These are phyloP conservation scores for Leptinotarsa haldemani DNA, from an alignment of 2,888 invertebrate genomes.

Conservation along the genomic window DNA sequence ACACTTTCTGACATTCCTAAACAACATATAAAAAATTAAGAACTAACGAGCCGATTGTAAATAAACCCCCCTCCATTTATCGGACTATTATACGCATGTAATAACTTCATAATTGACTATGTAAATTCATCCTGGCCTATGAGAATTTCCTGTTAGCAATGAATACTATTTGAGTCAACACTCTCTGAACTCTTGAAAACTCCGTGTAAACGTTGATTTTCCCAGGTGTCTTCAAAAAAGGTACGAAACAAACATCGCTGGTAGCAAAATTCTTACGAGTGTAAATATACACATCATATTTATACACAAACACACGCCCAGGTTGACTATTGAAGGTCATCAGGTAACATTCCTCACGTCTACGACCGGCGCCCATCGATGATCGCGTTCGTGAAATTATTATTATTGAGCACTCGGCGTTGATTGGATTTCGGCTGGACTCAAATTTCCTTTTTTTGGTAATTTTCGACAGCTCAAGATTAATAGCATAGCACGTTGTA, in stretches of 20 bases:
- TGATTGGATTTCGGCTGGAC: constrained; percentile 26
- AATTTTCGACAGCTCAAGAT: constrained; percentile 5
- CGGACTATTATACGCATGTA: too few relatives aligned
- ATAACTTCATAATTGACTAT: not conserved
- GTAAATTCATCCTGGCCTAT: not conserved
- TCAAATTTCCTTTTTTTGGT: constrained; percentile 15
- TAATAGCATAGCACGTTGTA: not conserved
- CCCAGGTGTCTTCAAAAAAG: constrained; percentile 20
- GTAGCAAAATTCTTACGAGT: constrained; percentile 44
- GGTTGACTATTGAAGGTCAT: constrained; percentile 55
- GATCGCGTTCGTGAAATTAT: constrained; percentile 53
- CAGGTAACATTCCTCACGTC: constrained; percentile 55
- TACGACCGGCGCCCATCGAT: constrained; percentile 54
- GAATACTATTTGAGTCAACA: constrained; percentile 6
- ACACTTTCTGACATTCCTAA: too few relatives aligned
- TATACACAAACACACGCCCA: constrained; percentile 47
- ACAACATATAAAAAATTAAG: too few relatives aligned
- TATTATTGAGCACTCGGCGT: constrained; percentile 37
- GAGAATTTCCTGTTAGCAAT: not conserved
- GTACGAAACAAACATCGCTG: constrained; percentile 27
- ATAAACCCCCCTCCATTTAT: too few relatives aligned
- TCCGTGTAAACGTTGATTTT: constrained; percentile 23
- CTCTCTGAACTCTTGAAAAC: constrained; percentile 10
- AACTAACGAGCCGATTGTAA: too few relatives aligned
- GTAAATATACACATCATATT: constrained; percentile 42